Base-by-base conservation (phyloP, 2,113 vertebrate species). In the Dicaeum eximium region DNA sequence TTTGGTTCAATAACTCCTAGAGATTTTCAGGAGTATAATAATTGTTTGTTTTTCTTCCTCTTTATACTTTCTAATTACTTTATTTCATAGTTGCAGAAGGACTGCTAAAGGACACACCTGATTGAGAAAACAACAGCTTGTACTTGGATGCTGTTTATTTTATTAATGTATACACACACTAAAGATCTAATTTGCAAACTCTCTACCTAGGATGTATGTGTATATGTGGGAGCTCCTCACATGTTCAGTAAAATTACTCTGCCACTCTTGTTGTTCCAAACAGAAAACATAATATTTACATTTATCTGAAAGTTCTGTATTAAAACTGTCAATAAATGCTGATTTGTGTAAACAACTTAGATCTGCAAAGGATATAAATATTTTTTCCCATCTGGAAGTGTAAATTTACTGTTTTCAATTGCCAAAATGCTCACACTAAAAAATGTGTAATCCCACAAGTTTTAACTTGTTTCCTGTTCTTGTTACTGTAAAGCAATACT, bases 31-130 rank as follows among this genome's bases (percentile, higher is more conserved):
- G 50, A 80, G 73, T 80, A 69, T 95, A 96, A 97, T 97, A 97
- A 97, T 96, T 97, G 92, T 97, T 98, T 97, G 84, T 75, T 97
- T 98, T 97, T 93, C 95, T 97, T 97, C 94, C 84, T 92, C 82
- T 79, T 92, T 84, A 93, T 95, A 92, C 62, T 93, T 86, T 86
- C 92, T 97, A 97, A 98, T 98, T 96, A 96, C 77, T 97, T 97
- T 92, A 92, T 97, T 97, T 96, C 77, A 48, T 86, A 95, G 95
- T 95, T 93, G 40, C 61, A 86, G 93, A 96, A 98, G 89, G 85
- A 92, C 96, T 92, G 38, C 78, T 97, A 95, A 97, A 97, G 96
- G 93, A 96, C 95, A 92, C 66, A 92, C 95, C 92, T 97, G 81
- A 91, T 69, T 81, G 80, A 97, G 79, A 95, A 97, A 97, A 90